Percentiles rank a stretch among this genome's conserved stretches.
Evolutionary conservation across 2,888 invertebrate species (phyloP).

Genomic region (Ctena decussata): DNA sequence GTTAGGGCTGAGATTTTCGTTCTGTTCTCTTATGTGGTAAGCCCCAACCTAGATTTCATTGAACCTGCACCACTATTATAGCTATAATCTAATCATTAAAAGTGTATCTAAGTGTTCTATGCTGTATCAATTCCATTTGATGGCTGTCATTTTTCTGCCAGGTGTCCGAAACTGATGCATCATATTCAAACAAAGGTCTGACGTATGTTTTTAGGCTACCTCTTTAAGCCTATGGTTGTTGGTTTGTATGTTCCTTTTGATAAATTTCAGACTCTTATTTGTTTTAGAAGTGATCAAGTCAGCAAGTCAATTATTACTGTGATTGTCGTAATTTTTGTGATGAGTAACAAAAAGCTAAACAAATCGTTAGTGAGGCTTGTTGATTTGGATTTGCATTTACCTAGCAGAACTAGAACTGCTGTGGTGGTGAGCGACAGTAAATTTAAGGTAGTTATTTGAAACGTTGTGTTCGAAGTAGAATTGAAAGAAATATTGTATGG

Average conservation of each 20-base stretch:
- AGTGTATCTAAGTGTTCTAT: not conserved
- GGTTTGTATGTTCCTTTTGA: not conserved
- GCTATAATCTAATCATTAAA: not conserved
- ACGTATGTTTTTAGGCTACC: not conserved
- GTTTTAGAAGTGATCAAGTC: not conserved
- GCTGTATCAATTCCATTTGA: not conserved
- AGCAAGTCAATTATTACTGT: too few relatives aligned
- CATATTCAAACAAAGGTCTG: not conserved
- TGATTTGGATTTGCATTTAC: too few relatives aligned
- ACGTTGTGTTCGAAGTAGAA: too few relatives aligned
- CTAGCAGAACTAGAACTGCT: too few relatives aligned
- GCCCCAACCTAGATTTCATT: not conserved
- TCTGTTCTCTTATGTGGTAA: not conserved
- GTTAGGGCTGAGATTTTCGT: not conserved
- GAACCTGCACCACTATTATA: not conserved
- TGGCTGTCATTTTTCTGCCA: not conserved
- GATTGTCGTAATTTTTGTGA: too few relatives aligned
- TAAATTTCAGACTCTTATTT: not conserved
- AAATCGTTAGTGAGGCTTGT: too few relatives aligned
- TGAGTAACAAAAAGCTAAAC: too few relatives aligned
- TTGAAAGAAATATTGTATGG: too few relatives aligned
- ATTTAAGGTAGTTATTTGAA: too few relatives aligned
- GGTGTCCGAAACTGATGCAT: not conserved
- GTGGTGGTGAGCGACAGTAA: too few relatives aligned
- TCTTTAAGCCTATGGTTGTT: not conserved